Evolutionary conservation across 2,797 vertebrate genomes (phyloP).

Genomic region (Chloroceryle inda): DNA sequence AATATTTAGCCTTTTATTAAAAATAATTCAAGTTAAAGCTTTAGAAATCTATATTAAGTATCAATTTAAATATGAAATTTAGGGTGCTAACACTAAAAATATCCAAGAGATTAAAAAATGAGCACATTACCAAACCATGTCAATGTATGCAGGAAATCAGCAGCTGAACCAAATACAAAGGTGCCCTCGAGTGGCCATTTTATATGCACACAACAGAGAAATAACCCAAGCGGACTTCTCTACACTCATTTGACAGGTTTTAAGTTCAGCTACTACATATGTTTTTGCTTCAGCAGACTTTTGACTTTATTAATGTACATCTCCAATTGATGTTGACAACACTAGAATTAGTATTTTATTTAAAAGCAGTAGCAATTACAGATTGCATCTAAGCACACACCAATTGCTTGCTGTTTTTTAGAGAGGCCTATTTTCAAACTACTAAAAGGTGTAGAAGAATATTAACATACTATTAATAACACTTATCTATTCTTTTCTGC

Average conservation of each 20-base stretch:
- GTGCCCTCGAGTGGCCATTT: conserved; percentile 62
- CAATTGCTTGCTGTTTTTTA: neutral
- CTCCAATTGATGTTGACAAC: neutral
- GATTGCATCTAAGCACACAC: neutral
- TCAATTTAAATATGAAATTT: neutral
- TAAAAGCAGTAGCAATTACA: neutral
- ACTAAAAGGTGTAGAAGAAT: neutral
- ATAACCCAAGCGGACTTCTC: neutral
- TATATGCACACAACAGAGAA: neutral
- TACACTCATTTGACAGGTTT: neutral
- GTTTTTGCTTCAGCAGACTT: neutral
- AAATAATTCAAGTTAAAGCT: neutral
- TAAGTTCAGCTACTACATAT: neutral
- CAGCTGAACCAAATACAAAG: conserved; percentile 26
- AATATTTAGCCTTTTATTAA: neutral
- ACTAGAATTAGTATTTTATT: neutral
- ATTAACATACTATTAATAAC: neutral
- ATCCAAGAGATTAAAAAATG: neutral
- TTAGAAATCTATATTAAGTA: neutral
- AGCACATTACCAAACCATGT: fast-evolving
- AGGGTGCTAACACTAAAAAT: neutral
- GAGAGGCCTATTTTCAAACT: neutral
- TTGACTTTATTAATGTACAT: neutral
- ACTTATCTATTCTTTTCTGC: neutral
- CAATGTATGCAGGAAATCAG: neutral